Base-by-base conservation (phyloP, 2,888 invertebrate genomes). In the Cantharis rustica region DNA sequence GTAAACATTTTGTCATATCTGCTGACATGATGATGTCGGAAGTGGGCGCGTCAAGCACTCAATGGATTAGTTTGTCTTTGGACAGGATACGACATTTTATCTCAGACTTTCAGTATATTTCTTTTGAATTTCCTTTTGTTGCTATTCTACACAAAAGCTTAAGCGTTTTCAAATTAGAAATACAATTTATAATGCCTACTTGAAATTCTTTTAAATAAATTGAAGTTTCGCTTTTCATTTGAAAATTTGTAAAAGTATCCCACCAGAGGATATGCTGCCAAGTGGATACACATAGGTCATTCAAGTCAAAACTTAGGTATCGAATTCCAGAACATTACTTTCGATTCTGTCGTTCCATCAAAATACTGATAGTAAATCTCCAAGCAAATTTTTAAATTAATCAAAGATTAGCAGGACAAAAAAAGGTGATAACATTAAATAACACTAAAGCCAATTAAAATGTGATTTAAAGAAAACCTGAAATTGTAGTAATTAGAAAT, bases 31-130 rank as follows among this genome's bases (percentile, higher is more conserved):
- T 71, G 69, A 69, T 77, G 71, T 62, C 77, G 77, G 75, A 77
- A 74, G 75, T 77, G 68, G 77, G 77, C 61, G 77, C 77, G 77
- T 70, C 77, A 69, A 72, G 68, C 77, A 77, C 81, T 72, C 79
- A 73, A 76, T 73, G 71, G 73, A 76, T 76, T 76, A 73, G 70
- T 73, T 76, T 73, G 73, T 70, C 72, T 70, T 66, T 20, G 64
- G 64, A 66, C 17, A 16, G n/a, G 23, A 23, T 66, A 66, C 64
- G 64, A 17, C 20, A 66, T 66, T 66, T 66, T 66, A 66, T 66
- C 64, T 66, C 64, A n/a, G 17, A 20, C 20, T 66, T 66, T 17
- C 23, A 20, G 47, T 47, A 47, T 47, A 47, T 47, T 47, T 47
- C 47, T 47, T 47, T 47, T 47, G 47, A 47, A 13, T 47, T 47